These are phyloP conservation scores for Pipistrellus pipistrellus DNA, from an alignment of 2,797 vertebrate species.

Conservation along the genomic window DNA sequence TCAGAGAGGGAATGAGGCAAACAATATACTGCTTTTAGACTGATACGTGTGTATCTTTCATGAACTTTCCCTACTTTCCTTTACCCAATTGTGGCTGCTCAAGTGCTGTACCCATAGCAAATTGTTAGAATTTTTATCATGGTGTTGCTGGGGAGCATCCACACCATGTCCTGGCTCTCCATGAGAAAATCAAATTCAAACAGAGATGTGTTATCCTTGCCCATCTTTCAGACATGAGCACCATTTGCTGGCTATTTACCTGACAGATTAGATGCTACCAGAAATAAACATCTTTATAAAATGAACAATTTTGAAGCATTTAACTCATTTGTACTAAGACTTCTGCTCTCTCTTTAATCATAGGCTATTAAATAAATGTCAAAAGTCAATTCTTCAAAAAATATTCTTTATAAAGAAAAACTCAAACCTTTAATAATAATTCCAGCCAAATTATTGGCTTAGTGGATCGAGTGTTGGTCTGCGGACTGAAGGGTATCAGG, in stretches of 20 bases:
- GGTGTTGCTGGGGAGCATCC: neutral
- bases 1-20: neutral
- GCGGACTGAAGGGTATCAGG: no score
- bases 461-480: no score
- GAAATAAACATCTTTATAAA: conserved; percentile 67
- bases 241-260: conserved; percentile 39
- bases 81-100: neutral
- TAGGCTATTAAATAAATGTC: conserved; percentile 52
- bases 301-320: conserved; percentile 54
- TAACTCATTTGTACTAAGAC: conserved; percentile 51
- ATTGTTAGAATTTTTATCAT: neutral
- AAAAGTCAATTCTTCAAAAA: conserved; percentile 57
- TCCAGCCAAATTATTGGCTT: no score
- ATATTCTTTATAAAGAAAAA: conserved; percentile 20
- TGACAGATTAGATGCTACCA: conserved; percentile 24
- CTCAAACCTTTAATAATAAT: neutral
- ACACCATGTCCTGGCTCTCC: neutral
- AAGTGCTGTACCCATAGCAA: neutral
- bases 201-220: neutral
- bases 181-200: conserved; percentile 39
- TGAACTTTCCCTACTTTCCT: neutral
- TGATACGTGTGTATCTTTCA: neutral
- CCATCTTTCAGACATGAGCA: conserved; percentile 37
- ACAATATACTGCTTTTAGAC: neutral
- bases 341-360: conserved; percentile 7